Conservation (phyloP, 2,113 vertebrate species). For the Odobenus rosmarus region DNA sequence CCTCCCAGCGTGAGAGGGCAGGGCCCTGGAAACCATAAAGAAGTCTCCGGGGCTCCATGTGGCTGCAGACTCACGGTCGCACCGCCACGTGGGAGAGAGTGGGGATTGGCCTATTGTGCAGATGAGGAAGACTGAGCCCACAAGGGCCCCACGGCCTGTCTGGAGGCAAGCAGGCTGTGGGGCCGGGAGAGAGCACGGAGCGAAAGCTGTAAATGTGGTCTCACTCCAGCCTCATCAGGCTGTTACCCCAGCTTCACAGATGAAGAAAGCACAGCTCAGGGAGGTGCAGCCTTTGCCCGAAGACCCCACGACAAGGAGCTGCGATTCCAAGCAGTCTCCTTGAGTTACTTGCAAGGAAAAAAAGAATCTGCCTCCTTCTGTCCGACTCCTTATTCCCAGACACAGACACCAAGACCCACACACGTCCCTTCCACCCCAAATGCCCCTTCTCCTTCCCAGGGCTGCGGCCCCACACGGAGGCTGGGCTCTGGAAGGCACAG, state of each 20-base stretch:
- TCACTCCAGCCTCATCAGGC: background rate
- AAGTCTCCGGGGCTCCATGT: background rate
- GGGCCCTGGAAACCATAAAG: background rate
- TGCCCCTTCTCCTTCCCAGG: background rate
- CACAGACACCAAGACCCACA: background rate
- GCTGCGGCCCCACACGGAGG: background rate
- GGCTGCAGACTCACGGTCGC: background rate
- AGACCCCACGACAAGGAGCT: background rate
- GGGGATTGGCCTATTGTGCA: background rate
- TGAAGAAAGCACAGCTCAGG: background rate
- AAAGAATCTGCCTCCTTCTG: background rate
- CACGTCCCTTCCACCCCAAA: accelerated
- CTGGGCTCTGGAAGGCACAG: background rate
- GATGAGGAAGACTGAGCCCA: background rate
- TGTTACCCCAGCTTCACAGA: background rate
- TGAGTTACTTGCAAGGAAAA: background rate
- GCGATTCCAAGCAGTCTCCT: background rate
- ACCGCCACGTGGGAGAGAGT: accelerated
- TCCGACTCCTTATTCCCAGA: accelerated
- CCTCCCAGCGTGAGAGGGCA: background rate
- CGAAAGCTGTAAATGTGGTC: background rate
- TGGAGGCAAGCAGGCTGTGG: background rate
- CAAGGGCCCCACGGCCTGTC: accelerated
- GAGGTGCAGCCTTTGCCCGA: accelerated
- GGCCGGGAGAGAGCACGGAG: accelerated